Base-by-base conservation (phyloP, 2,797 vertebrate genomes). In the Leucoraja ocellata region DNA sequence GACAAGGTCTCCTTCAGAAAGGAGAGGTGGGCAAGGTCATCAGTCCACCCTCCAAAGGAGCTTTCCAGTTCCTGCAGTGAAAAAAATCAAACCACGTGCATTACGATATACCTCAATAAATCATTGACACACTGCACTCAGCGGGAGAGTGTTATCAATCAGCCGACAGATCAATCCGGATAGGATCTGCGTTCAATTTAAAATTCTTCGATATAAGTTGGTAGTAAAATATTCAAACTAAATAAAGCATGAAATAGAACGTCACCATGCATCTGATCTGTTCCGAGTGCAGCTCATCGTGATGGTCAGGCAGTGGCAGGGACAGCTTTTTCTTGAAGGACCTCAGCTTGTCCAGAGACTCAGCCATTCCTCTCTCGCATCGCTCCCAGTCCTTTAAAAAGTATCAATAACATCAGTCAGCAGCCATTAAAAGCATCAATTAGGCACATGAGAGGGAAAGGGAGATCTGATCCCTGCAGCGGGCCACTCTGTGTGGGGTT, bases 191-290 rank as follows among this genome's bases (percentile, higher is more conserved):
- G 65, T 5, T 32, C 28, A 18, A 36, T 36, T 65, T 18, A 36
- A 54, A 46, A 63, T 14, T 91, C 73, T 74, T 25, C 3, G 1
- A 58, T 46, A 54, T 54, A 1, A 0, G 18, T 1, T 23, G 36
- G 25, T 46, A 92, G 39, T 71, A 54, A 88, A 1, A 58, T 14
- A 18, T 16, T 16, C 23, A 78, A 7, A 58, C 9, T 13, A 8
- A 93, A 25, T 28, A 6, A 76, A 92, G 25, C 90, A 76, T 71
- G 14, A 76, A 92, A 16, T 54, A 58, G 16, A 58, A 7, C 13
- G 73, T 93, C 95, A 99, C 99, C 98, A 99, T 99, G 97, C 98
- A 99, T 94, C 96, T 97, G 93, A 98, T 98, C 94, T 99, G 98
- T 94, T 99, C 99, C 0, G 97, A 94, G 54, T 99, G 98, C 25